Conservation (phyloP, 2,888 invertebrate species). For the Drosophila trichaetosa region DNA sequence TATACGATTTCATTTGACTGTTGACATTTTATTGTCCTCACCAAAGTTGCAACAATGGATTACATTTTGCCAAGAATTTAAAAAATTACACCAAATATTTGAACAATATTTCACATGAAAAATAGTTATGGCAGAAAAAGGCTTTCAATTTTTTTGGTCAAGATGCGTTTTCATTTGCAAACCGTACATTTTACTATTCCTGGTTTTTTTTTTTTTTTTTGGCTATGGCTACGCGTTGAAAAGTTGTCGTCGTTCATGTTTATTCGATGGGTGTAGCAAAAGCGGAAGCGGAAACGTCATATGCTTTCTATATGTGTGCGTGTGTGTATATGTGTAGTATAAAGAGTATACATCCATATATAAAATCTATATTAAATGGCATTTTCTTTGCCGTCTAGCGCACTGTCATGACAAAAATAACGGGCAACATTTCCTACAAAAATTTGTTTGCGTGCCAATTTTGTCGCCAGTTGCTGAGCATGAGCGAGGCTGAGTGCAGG, state of each 20-base stretch:
- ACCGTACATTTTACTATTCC: conserved; percentile 3
- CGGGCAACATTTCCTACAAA: conserved; percentile 76
- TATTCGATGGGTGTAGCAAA: conserved; percentile 66
- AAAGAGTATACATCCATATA: conserved; percentile 17
- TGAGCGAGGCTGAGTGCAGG: not conserved
- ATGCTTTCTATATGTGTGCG: conserved; percentile 52
- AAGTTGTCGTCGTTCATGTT: conserved; percentile 53
- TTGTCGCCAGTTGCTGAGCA: conserved; percentile 44
- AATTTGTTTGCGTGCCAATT: conserved; percentile 80
- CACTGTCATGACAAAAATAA: conserved; percentile 68
- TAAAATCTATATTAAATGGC: conserved; percentile 48
- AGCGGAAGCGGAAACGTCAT: conserved; percentile 75
- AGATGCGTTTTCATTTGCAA: conserved; percentile 17
- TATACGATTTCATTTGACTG: not conserved
- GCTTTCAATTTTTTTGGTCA: conserved; percentile 6
- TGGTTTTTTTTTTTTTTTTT: conserved; percentile 13
- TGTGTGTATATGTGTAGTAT: conserved; percentile 10
- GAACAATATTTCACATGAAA: not conserved
- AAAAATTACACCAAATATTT: conserved; percentile 2
- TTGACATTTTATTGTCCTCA: not conserved
- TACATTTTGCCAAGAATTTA: conserved; percentile 14
- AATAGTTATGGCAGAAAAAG: conserved; percentile 7
- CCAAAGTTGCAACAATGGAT: not conserved
- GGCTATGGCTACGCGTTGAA: conserved; percentile 46
- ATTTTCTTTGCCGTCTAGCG: conserved; percentile 61